These are phyloP conservation scores for Abscondita cerata DNA, from an alignment of 2,888 invertebrate species.

Conservation along the genomic window DNA sequence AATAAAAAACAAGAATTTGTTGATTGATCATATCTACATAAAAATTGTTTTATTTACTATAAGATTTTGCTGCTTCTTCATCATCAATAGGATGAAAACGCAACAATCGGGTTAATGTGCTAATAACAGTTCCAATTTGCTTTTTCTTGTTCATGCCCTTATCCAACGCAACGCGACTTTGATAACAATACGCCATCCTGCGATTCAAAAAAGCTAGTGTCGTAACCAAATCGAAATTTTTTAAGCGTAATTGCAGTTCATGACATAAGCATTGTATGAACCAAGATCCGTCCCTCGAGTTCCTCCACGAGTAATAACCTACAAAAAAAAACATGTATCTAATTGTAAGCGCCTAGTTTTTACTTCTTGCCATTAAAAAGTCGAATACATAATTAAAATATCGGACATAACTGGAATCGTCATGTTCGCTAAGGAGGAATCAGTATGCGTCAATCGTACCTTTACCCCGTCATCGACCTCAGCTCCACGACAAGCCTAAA, in stretches of 20 bases:
- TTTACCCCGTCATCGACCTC: conserved; percentile 65
- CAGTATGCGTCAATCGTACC: conserved; percentile 38
- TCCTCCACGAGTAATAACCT: conserved; percentile 73
- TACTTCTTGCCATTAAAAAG: conserved; percentile 52
- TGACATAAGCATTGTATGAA: conserved; percentile 73
- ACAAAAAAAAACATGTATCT: not conserved
- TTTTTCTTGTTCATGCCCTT: conserved; percentile 64
- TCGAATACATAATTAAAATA: conserved; percentile 73
- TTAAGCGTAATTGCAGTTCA: conserved; percentile 60
- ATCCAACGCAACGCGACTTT: conserved; percentile 62
- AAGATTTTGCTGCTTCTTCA: no score
- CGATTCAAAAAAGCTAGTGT: conserved; percentile 69
- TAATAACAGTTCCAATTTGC: conserved; percentile 73
- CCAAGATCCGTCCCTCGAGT: conserved; percentile 72
- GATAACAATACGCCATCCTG: conserved; percentile 71
- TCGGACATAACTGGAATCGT: conserved; percentile 75
- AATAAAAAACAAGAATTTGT: no score
- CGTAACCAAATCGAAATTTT: conserved; percentile 65
- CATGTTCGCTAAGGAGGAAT: conserved; percentile 48
- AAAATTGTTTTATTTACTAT: no score
- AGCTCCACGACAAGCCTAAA: conserved; percentile 67
- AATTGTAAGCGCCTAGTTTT: no score
- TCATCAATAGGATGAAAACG: conserved; percentile 51
- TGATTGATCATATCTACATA: no score
- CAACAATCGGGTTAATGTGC: conserved; percentile 69